Evolutionary conservation across 2,888 invertebrate species (phyloP).

Genomic region (Syrista parreyssii): DNA sequence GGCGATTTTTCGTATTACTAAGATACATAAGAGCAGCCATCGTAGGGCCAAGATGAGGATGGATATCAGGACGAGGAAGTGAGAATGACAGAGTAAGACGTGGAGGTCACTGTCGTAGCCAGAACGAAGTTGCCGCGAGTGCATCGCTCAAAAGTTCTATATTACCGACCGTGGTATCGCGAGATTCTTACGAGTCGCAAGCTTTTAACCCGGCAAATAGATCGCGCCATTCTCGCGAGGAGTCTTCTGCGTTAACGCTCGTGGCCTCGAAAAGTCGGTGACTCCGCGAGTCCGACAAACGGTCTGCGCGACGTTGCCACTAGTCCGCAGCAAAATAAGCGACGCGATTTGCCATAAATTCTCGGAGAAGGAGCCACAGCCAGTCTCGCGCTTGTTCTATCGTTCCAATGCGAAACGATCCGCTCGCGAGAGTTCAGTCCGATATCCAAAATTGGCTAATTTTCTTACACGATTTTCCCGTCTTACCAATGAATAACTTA

Average conservation of each 20-base stretch:
- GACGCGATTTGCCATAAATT: constrained; percentile 27
- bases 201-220: constrained; percentile 62
- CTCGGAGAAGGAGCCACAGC: constrained; percentile 8
- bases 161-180: constrained; percentile 49
- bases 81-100: not conserved
- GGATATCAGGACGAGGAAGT: not conserved
- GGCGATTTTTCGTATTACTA: not conserved
- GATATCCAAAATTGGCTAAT: not conserved
- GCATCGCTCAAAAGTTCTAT: constrained; percentile 37
- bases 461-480: not conserved
- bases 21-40: not conserved
- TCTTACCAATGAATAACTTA: not conserved
- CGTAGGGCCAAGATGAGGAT: not conserved
- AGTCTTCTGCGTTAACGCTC: constrained; percentile 42
- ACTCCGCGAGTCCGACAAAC: constrained; percentile 54
- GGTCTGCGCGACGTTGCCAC: constrained; percentile 53
- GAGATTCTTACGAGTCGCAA: constrained; percentile 58
- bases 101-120: not conserved
- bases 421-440: not conserved
- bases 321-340: constrained; percentile 10
- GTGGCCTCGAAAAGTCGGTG: constrained; percentile 67
- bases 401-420: not conserved
- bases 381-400: not conserved
- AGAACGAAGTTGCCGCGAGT: not conserved
- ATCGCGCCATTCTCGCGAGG: constrained; percentile 63